A percentile compares a stretch with the other conserved stretches of the same genome.
phyloP scores from a whole-genome alignment of 1,140 invertebrate species.

The Ditylenchus dipsaci region DNA sequence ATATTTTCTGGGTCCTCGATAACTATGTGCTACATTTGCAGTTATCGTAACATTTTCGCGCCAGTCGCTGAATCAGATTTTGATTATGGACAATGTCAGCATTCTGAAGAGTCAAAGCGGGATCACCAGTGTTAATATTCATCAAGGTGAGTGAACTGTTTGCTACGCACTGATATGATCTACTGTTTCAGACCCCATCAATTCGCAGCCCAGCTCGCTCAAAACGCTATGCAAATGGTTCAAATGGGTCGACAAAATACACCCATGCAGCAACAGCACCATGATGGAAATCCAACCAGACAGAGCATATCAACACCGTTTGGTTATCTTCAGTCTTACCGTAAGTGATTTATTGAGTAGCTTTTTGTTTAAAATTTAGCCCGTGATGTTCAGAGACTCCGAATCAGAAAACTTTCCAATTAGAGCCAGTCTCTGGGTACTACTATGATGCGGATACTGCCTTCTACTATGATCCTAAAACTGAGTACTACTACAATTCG shows the following conservation, averaged over 20 bases:
- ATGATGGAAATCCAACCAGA: constrained; percentile 21
- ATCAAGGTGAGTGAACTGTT: constrained; percentile 23
- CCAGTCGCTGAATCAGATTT: constrained; percentile 45
- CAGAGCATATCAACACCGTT: constrained; percentile 47
- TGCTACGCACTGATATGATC: background rate
- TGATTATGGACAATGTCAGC: constrained; percentile 57
- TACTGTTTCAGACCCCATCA: constrained; percentile 65
- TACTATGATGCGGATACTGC: constrained; percentile 88
- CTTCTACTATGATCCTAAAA: constrained; percentile 72
- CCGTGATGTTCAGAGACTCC: constrained; percentile 62
- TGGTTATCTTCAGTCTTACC: constrained; percentile 51
- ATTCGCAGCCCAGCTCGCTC: constrained; percentile 83
- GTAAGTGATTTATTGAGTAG: constrained; percentile 36
- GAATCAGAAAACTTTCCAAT: constrained; percentile 83
- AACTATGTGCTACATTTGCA: constrained; percentile 3
- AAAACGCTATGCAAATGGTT: constrained; percentile 76
- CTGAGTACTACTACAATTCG: constrained; percentile 71
- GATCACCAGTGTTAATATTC: constrained; percentile 36
- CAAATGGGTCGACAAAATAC: constrained; percentile 60
- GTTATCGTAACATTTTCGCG: constrained; percentile 46
- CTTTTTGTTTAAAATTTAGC: constrained; percentile 12
- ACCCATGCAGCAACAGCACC: constrained; percentile 4
- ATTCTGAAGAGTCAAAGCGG: constrained; percentile 38
- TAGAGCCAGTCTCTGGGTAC: constrained; percentile 89
- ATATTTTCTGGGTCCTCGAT: background rate